Evolutionary conservation across 2,113 vertebrate species (phyloP).

Genomic region (Crotalus horridus): DNA sequence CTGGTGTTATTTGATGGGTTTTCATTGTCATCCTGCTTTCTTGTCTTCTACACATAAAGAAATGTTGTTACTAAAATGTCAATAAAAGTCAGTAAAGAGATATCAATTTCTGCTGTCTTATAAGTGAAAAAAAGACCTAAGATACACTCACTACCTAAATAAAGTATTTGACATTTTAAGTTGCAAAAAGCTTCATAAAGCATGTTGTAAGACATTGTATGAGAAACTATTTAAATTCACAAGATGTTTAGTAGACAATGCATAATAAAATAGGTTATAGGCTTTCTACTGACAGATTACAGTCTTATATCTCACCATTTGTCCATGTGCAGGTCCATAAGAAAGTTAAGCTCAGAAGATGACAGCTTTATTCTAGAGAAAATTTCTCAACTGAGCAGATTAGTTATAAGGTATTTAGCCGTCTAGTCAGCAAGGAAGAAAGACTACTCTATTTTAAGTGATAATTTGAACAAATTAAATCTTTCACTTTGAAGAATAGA

Average conservation of each 20-base stretch:
- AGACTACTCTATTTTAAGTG: background rate
- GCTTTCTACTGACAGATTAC: background rate
- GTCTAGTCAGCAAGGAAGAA: background rate
- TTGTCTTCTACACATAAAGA: slow-evolving; percentile 56
- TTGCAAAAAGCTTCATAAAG: background rate
- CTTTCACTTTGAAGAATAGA: background rate
- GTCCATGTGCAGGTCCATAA: background rate
- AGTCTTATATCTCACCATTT: background rate
- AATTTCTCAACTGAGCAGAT: background rate
- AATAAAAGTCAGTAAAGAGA: slow-evolving; percentile 50
- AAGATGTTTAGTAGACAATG: background rate
- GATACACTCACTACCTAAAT: slow-evolving; percentile 21
- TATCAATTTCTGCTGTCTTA: slow-evolving; percentile 38
- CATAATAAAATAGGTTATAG: background rate
- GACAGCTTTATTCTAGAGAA: background rate
- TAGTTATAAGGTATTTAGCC: background rate
- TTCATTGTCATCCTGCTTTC: slow-evolving; percentile 36
- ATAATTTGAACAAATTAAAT: background rate
- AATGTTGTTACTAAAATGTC: slow-evolving; percentile 56
- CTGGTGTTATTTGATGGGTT: slow-evolving; percentile 46
- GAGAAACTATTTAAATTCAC: background rate
- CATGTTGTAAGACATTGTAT: background rate
- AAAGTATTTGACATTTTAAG: slow-evolving; percentile 12
- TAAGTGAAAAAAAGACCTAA: slow-evolving; percentile 50
- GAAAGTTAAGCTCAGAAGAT: background rate